Percentiles rank a stretch among this genome's conserved stretches.
These are phyloP conservation scores for Lottia scabra DNA, from an alignment of 2,888 invertebrate genomes.

Conservation along the genomic window DNA sequence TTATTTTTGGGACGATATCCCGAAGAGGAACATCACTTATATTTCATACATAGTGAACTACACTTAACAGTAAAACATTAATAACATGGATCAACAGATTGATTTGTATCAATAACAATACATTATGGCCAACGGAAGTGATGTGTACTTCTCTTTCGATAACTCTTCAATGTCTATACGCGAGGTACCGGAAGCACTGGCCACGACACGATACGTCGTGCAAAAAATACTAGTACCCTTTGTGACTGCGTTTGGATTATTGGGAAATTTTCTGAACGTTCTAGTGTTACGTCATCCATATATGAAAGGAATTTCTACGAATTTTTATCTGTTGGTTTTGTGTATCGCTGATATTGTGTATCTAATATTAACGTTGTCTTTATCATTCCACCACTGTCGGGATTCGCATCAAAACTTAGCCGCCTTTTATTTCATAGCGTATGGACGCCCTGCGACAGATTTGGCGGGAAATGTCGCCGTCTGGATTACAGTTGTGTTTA, in stretches of 20 bases:
- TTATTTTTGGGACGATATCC: too few relatives aligned
- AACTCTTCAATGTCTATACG: not conserved
- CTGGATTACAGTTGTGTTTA: constrained; percentile 82
- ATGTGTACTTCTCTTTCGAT: not conserved
- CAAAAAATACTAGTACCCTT: constrained; percentile 52
- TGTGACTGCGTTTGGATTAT: constrained; percentile 51
- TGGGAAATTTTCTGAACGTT: constrained; percentile 61
- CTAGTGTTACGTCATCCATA: constrained; percentile 57
- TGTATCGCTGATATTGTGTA: constrained; percentile 80
- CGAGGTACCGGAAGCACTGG: not conserved
- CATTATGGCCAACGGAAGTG: too few relatives aligned
- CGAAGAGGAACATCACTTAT: too few relatives aligned
- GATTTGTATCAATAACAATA: too few relatives aligned
- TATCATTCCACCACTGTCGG: constrained; percentile 74
- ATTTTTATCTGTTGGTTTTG: constrained; percentile 77
- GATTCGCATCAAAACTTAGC: constrained; percentile 72
- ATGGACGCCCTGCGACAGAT: constrained; percentile 77
- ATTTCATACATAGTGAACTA: too few relatives aligned
- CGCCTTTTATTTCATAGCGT: constrained; percentile 72
- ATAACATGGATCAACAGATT: too few relatives aligned
- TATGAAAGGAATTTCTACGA: constrained; percentile 60
- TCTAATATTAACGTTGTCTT: constrained; percentile 76
- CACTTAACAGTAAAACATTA: too few relatives aligned
- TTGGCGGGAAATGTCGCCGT: constrained; percentile 78
- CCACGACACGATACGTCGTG: constrained; percentile 47